Conservation (phyloP, 2,888 invertebrate genomes). For the Oxyteleia sp. region DNA sequence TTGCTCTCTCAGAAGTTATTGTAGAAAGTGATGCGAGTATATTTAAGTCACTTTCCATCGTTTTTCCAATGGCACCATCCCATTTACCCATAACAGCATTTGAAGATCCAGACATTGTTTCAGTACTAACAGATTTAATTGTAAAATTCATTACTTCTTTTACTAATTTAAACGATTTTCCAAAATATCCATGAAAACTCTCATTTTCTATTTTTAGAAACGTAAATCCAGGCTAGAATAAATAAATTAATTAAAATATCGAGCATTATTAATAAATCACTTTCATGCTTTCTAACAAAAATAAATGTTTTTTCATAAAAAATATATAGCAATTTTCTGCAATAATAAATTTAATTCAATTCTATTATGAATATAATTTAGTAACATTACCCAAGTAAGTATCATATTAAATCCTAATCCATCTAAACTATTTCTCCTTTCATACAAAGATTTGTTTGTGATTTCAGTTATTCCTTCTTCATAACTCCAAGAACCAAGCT, state of each 20-base stretch:
- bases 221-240: neutral
- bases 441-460: neutral
- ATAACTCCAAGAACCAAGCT: neutral
- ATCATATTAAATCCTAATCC: constrained; percentile 7
- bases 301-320: neutral
- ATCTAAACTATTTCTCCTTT: constrained; percentile 17
- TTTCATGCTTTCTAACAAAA: neutral
- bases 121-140: neutral
- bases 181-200: neutral
- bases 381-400: neutral
- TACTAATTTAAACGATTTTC: neutral
- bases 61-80: neutral
- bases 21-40: neutral
- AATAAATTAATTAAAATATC: neutral
- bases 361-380: too few species aligned
- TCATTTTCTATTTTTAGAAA: neutral
- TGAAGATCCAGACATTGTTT: neutral
- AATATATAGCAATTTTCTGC: too few species aligned
- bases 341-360: too few species aligned
- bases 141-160: constrained; percentile 1
- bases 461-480: neutral
- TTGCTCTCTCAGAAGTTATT: neutral
- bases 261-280: neutral
- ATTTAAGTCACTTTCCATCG: neutral
- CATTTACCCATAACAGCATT: neutral